Conservation (phyloP, 1,140 invertebrate genomes). For the Prorops nasuta region DNA sequence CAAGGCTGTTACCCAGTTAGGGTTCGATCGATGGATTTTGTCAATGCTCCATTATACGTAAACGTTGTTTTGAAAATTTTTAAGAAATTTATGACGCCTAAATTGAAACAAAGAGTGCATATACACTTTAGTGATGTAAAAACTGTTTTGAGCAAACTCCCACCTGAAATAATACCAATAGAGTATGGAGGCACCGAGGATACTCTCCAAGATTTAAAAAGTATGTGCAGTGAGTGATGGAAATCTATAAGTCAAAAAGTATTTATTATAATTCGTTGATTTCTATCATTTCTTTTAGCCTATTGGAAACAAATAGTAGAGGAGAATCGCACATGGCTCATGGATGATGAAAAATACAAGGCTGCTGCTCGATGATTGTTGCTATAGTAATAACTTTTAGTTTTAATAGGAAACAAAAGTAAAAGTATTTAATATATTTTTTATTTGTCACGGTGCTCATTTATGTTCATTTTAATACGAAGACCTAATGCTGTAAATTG, state of each 20-base stretch:
- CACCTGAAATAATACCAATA: constrained; percentile 56
- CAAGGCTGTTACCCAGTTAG: constrained; percentile 70
- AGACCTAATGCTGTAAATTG: no score
- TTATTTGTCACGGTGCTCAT: no score
- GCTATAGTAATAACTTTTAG: no score
- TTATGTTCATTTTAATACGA: no score
- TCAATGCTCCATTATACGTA: constrained; percentile 68
- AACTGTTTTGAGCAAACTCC: constrained; percentile 50
- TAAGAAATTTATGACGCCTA: constrained; percentile 69
- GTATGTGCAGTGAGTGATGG: constrained; percentile 30
- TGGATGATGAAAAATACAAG: constrained; percentile 61
- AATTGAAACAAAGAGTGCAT: constrained; percentile 61
- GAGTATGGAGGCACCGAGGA: constrained; percentile 63
- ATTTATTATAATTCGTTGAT: neutral
- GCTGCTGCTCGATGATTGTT: constrained; percentile 13
- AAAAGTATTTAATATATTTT: no score
- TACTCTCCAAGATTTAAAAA: constrained; percentile 54
- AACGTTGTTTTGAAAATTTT: constrained; percentile 70
- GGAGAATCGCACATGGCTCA: constrained; percentile 59
- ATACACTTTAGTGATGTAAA: constrained; percentile 52
- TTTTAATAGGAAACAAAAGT: no score
- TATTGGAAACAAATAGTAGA: constrained; percentile 59
- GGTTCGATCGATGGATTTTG: constrained; percentile 67
- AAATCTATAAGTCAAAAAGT: neutral
- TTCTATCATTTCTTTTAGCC: constrained; percentile 23